Percentiles rank a stretch among this genome's conserved stretches.
Evolutionary conservation across 2,888 invertebrate species (phyloP).

Genomic region (Labia minor): DNA sequence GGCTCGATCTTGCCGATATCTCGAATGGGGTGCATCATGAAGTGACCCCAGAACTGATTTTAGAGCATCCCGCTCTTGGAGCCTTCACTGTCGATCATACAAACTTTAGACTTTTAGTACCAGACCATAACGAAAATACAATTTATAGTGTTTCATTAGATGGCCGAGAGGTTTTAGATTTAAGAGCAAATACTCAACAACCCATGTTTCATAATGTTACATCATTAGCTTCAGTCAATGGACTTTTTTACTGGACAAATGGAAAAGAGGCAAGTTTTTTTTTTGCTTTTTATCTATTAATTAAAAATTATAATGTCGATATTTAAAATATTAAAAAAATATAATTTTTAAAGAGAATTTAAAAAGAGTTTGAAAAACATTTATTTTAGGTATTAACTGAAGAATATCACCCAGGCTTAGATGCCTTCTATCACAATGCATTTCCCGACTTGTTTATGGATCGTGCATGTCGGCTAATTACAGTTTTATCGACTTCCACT

Average conservation of each 20-base stretch:
- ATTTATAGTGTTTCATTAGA: constrained; percentile 71
- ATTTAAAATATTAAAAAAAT: no score
- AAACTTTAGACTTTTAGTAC: constrained; percentile 67
- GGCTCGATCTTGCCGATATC: constrained; percentile 64
- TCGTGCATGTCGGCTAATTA: constrained; percentile 42
- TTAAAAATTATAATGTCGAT: no score
- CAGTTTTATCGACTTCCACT: constrained; percentile 48
- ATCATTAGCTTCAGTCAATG: constrained; percentile 64
- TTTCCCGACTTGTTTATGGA: constrained; percentile 44
- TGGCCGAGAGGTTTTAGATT: constrained; percentile 63
- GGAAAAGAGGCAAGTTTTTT: constrained; percentile 43
- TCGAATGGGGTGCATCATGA: constrained; percentile 63
- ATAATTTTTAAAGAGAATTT: no score
- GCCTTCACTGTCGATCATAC: constrained; percentile 74
- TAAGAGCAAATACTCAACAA: constrained; percentile 61
- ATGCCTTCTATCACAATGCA: constrained; percentile 67
- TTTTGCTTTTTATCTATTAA: not conserved
- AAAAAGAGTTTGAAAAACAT: no score
- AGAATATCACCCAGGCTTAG: constrained; percentile 57
- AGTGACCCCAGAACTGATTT: constrained; percentile 51
- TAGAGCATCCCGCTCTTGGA: constrained; percentile 56
- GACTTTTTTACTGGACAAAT: constrained; percentile 78
- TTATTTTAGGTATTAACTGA: constrained; percentile 51
- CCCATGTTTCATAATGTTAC: constrained; percentile 62
- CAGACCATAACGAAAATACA: constrained; percentile 62